phyloP scores from a whole-genome alignment of 2,113 vertebrate genomes.

The Terrapene triunguis region DNA sequence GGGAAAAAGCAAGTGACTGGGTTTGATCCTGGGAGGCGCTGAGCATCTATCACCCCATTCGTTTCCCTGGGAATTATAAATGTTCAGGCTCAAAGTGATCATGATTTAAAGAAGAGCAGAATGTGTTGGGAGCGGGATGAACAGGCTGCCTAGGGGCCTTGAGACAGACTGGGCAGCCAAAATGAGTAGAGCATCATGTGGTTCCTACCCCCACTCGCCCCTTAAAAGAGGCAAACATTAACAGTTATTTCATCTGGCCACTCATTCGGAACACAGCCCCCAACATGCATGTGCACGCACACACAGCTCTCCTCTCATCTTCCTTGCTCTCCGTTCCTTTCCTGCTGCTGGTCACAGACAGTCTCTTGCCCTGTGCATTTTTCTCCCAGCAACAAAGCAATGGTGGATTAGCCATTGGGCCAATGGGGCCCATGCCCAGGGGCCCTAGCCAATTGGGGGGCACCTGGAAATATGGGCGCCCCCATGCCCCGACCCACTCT shows the following conservation, averaged over 20 bases:
- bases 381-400: background rate
- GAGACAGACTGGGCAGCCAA: background rate
- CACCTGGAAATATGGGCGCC: no score
- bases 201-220: background rate
- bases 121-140: background rate
- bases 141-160: background rate
- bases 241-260: constrained; percentile 13
- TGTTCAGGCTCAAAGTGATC: background rate
- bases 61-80: background rate
- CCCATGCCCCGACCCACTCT: no score
- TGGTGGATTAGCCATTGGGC: no score
- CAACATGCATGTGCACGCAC: fast-evolving
- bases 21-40: background rate
- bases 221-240: background rate
- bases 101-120: background rate
- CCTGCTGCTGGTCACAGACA: background rate
- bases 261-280: background rate
- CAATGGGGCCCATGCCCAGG: no score
- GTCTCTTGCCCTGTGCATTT: fast-evolving
- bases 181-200: fast-evolving
- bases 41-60: background rate
- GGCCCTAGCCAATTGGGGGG: no score
- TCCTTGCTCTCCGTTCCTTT: constrained; percentile 37
- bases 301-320: background rate
- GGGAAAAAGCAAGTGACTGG: background rate